Percentiles rank a stretch among this genome's conserved stretches.
Evolutionary conservation across 2,113 vertebrate genomes (phyloP).

Genomic region (Ciconia stormi): DNA sequence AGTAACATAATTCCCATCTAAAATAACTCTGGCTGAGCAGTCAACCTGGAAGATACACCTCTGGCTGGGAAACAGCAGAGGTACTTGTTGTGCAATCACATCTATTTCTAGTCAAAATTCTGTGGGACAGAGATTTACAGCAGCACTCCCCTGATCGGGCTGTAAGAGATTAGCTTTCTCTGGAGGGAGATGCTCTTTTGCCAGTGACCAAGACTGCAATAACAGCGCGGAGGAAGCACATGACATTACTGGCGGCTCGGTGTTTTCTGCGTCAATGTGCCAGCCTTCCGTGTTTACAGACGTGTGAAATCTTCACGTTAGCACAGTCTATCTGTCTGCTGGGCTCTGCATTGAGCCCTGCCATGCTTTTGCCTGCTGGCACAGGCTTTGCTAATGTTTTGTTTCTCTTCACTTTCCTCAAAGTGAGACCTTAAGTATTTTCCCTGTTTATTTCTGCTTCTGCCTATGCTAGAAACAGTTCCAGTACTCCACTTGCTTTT

Average conservation of each 20-base stretch:
- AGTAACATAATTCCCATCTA: background rate
- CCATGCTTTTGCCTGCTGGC: background rate
- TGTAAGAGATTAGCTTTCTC: background rate
- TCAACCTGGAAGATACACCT: background rate
- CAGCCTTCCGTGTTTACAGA: background rate
- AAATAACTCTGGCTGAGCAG: background rate
- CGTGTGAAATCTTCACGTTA: accelerated
- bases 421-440: background rate
- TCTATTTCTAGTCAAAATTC: background rate
- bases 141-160: background rate
- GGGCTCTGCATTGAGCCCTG: background rate
- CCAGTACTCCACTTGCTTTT: background rate
- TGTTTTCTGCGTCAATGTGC: background rate
- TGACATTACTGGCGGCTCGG: accelerated
- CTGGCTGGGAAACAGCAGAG: background rate
- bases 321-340: too few relatives aligned
- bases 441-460: background rate
- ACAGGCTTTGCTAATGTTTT: background rate
- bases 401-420: background rate
- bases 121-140: background rate
- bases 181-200: background rate
- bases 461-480: background rate
- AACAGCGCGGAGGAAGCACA: background rate
- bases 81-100: background rate
- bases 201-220: accelerated